A percentile compares a stretch with the other conserved stretches of the same genome.
Conservation (phyloP, 2,113 vertebrate genomes). For the Pachycephala philippinensis region DNA sequence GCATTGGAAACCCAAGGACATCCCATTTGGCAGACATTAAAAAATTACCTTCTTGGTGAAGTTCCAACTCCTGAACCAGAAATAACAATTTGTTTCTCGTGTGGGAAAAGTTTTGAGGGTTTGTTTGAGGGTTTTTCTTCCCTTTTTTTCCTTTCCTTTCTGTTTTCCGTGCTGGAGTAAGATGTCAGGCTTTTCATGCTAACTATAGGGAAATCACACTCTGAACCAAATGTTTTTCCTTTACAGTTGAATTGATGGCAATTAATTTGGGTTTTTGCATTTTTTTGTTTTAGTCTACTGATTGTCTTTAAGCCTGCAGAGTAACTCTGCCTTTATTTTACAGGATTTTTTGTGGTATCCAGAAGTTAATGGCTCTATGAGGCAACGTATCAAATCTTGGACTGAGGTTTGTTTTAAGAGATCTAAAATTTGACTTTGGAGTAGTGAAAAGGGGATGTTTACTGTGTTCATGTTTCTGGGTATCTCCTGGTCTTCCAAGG, state of each 20-base stretch:
- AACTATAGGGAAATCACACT: neutral
- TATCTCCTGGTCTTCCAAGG: neutral
- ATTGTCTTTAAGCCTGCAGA: neutral
- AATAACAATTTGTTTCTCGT: neutral
- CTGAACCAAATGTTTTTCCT: neutral
- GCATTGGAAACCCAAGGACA: neutral
- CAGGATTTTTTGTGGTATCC: slow-evolving; percentile 95
- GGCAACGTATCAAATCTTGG: slow-evolving; percentile 87
- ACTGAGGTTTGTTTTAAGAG: slow-evolving; percentile 72
- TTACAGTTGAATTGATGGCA: neutral
- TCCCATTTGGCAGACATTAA: neutral
- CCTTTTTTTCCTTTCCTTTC: neutral
- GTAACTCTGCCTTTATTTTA: neutral
- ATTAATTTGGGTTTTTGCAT: neutral
- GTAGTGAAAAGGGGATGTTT: neutral
- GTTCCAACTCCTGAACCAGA: neutral
- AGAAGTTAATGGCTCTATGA: slow-evolving; percentile 96
- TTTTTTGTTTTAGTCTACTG: neutral
- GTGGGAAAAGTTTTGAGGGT: neutral
- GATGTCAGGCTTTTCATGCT: neutral
- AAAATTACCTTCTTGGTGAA: neutral
- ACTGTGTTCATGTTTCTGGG: neutral
- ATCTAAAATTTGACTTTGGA: neutral
- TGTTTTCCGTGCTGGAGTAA: neutral
- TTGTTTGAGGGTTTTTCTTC: no score